These are phyloP conservation scores for Drosophila infuscata DNA, from an alignment of 2,888 invertebrate species.

Conservation along the genomic window DNA sequence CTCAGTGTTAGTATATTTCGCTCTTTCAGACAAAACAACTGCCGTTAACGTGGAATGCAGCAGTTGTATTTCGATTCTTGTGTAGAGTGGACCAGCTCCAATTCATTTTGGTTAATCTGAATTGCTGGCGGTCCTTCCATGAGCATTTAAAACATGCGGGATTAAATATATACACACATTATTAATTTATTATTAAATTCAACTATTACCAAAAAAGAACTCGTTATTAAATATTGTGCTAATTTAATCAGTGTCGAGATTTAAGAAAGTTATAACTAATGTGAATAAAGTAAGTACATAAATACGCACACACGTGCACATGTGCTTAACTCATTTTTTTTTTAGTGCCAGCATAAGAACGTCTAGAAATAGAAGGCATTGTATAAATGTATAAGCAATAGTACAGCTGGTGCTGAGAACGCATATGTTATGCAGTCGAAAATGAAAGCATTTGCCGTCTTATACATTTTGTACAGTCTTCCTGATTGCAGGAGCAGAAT, in stretches of 20 bases:
- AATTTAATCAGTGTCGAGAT: constrained; percentile 4
- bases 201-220: constrained; percentile 4
- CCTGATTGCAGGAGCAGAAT: constrained; percentile 9
- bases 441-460: constrained; percentile 8
- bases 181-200: constrained; percentile 8
- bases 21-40: constrained; percentile 17
- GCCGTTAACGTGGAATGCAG: accelerated
- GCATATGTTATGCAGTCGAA: constrained; percentile 60
- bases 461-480: constrained; percentile 3
- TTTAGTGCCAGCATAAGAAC: constrained; percentile 28
- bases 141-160: constrained; percentile 22
- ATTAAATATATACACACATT: neutral
- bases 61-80: constrained; percentile 32
- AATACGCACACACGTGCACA: constrained; percentile 1
- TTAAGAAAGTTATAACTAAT: constrained; percentile 33
- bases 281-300: constrained; percentile 38
- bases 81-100: constrained; percentile 30
- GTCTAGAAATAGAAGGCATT: constrained; percentile 62
- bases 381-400: constrained; percentile 24
- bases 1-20: constrained; percentile 15
- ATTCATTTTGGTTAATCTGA: neutral
- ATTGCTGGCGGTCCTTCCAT: constrained; percentile 28
- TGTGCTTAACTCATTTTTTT: constrained; percentile 5
- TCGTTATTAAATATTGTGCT: constrained; percentile 20
- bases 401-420: constrained; percentile 11